Base-by-base conservation (phyloP, 2,113 vertebrate genomes). In the Eudorcas thomsonii region DNA sequence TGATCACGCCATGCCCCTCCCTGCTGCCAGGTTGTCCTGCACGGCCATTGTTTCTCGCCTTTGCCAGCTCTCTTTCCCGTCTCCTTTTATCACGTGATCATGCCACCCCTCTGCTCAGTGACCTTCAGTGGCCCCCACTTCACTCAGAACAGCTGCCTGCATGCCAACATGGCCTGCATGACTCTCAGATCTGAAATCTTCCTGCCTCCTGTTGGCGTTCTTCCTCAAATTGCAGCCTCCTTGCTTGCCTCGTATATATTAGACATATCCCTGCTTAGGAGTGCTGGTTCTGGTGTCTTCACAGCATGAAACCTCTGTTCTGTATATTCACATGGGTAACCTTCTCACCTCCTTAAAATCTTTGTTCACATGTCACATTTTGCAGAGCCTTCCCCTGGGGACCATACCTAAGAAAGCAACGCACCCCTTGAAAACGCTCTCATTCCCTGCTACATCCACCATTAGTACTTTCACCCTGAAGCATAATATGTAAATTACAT, bases 351-450 rank as follows among this genome's bases (percentile, higher is more conserved):
- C 17, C 59, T 52, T 96, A 33, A 52, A 28, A 50, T 91, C n/a
- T 92, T 71, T 50, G 7, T 77, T 74, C 30, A 71, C 10, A 82
- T 55, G 28, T 50, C 36, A 48, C 26, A 80, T 91, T 87, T 98
- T 60, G 48, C 94, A n/a, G 15, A 39, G 15, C 21, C 45, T 50
- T 39, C 2, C 21, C 45, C 52, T 84, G 11, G 30, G 36, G 12
- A 64, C 43, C 19, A 14, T 81, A 80, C 43, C 67, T 94, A 26
- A 62, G 48, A 90, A 93, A 77, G 6, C 13, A 91, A 23, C 7
- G 28, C 12, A 4, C 11, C 2, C 17, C 26, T 9, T 8, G 10
- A 6, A 36, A 10, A 45, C n/a, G n/a, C 19, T 23, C 14, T 50
- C 25, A 81, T 91, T 9, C 50, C 52, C 3, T 5, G 39, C 21